These are phyloP conservation scores for Urocyon cinereoargenteus DNA, from an alignment of 2,797 vertebrate species.

Conservation along the genomic window DNA sequence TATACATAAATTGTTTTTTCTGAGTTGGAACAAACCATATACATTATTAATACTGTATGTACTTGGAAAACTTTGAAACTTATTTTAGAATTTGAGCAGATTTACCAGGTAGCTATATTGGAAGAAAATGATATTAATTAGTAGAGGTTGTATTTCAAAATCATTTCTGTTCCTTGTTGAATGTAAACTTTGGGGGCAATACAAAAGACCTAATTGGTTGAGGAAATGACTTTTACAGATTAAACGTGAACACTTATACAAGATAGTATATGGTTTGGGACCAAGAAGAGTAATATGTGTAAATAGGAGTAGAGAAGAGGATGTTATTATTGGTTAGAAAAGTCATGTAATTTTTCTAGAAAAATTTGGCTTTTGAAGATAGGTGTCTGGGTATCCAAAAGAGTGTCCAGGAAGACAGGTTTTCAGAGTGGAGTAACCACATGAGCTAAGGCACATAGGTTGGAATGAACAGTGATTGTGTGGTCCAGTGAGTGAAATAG, in stretches of 20 bases:
- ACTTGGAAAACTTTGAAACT: slow-evolving; percentile 31
- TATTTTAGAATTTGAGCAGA: slow-evolving; percentile 50
- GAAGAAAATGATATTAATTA: not conserved
- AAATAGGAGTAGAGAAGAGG: not conserved
- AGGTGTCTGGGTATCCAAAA: not conserved
- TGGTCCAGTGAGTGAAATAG: not conserved
- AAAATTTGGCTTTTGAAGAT: not conserved
- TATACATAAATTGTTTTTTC: not conserved
- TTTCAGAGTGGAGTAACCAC: not conserved
- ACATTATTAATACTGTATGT: not conserved
- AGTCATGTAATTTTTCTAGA: not conserved
- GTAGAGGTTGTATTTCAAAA: not conserved
- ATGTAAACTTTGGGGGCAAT: not conserved
- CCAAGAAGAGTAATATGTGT: not conserved
- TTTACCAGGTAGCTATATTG: not conserved
- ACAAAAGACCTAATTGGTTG: not conserved
- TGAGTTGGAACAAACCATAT: not conserved
- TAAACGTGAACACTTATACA: not conserved
- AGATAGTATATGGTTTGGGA: not conserved
- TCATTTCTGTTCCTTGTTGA: slow-evolving; percentile 10
- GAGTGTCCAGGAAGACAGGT: not conserved
- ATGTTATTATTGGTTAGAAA: not conserved
- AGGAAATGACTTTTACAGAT: not conserved
- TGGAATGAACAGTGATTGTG: not conserved
- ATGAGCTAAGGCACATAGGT: not conserved